Base-by-base conservation (phyloP, 2,113 vertebrate genomes). In the Tor tambroides region DNA sequence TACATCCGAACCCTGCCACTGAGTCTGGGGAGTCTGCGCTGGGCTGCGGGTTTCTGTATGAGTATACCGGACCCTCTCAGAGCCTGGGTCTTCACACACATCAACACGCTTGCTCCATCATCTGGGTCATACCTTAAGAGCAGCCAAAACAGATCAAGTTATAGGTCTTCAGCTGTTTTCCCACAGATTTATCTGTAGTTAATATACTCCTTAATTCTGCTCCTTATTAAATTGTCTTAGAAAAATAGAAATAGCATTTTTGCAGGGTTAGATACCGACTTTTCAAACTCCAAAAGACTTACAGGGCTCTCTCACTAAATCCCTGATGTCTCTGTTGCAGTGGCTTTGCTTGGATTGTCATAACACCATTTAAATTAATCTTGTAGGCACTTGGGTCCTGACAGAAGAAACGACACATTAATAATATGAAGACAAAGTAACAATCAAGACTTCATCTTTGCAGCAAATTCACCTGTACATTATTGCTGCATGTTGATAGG, bases 301-400 rank as follows among this genome's bases (percentile, higher is more conserved):
- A 96, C 96, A 90, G 93, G n/a, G 86, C 87, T 91, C 92, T 96
- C 30, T 96, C 95, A 19, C 65, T 15, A 49, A 87, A 87, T 77
- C 89, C 88, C 32, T 84, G n/a, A 26, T 94, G 93, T 89, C 96
- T 96, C 89, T 95, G 95, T 41, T 97, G 96, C 63, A 97, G 95
- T 0, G 96, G 96, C 86, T 96, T 97, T 56, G 96, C 95, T 90
- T 95, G 96, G 92, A 97, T 95, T 85, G 94, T 97, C 96, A 97
- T 97, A 82, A 97, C 96, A 78, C 96, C 95, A 96, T 97, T 92
- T 92, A 97, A 91, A 91, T 96, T 94, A 43, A 61, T 92, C 59
- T 72, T 92, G 12, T 95, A 93, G 90, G 86, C 93, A 91, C 87
- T 95, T 84, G 94, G 92, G 59, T 95, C 95, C 85, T 84, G 93